phyloP scores from a whole-genome alignment of 2,797 vertebrate genomes.

The Hemibagrus guttatus region DNA sequence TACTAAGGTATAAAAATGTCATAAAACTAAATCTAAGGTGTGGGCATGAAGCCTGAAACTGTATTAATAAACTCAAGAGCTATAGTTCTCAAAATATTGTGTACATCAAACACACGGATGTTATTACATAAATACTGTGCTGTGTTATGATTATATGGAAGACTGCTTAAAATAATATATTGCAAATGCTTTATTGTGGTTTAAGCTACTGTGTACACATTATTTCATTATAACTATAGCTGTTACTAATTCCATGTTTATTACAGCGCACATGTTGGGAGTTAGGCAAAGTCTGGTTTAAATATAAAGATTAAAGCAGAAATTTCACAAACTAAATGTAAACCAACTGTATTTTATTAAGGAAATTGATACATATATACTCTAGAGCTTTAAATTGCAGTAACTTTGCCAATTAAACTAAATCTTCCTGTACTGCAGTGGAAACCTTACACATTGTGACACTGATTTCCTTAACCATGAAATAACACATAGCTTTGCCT shows the following conservation, averaged over 20 bases:
- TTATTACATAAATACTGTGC: neutral
- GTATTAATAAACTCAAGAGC: neutral
- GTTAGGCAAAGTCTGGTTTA: neutral
- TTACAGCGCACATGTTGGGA: neutral
- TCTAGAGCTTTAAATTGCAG: neutral
- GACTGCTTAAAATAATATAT: neutral
- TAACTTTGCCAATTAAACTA: neutral
- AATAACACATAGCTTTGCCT: neutral
- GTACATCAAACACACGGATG: neutral
- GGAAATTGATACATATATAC: neutral
- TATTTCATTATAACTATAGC: slow-evolving; percentile 16
- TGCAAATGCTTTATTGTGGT: neutral
- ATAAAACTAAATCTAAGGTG: neutral
- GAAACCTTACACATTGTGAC: neutral
- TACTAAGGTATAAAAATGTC: neutral
- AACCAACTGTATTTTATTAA: slow-evolving; percentile 3
- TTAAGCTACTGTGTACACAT: neutral
- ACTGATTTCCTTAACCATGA: neutral
- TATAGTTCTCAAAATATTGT: neutral
- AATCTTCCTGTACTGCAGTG: neutral
- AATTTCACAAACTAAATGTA: slow-evolving; percentile 4
- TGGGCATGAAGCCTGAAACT: neutral
- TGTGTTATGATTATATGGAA: neutral
- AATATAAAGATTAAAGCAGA: slow-evolving; percentile 17
- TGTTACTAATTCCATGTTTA: neutral